A percentile compares a stretch with the other conserved stretches of the same genome.
These are phyloP conservation scores for Drosophila obscura DNA, from an alignment of 1,140 invertebrate genomes.

Conservation along the genomic window DNA sequence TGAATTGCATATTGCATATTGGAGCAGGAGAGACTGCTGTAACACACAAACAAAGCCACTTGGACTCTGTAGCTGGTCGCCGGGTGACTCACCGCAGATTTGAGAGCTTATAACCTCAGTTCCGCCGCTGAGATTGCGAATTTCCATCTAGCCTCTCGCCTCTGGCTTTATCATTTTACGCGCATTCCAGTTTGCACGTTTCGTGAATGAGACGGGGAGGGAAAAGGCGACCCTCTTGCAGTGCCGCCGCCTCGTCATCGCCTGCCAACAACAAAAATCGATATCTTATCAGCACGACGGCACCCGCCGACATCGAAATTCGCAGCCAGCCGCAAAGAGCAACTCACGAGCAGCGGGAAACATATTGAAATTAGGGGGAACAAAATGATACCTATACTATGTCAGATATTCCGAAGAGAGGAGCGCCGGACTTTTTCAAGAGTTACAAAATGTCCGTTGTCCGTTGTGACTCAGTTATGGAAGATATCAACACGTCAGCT, in stretches of 20 bases:
- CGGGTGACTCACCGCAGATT: conserved; percentile 55
- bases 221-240: conserved; percentile 1
- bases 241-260: not conserved
- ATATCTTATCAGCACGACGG: conserved; percentile 64
- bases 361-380: not conserved
- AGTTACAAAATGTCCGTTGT: not conserved
- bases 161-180: conserved; percentile 23
- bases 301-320: no score
- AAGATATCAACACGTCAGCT: conserved; percentile 26
- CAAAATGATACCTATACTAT: no score
- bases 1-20: conserved; percentile 35
- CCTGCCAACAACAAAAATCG: conserved; percentile 48
- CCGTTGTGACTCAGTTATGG: conserved; percentile 16
- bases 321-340: not conserved
- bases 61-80: not conserved
- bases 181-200: conserved; percentile 27
- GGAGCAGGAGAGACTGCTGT: not conserved
- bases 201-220: conserved; percentile 8
- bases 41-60: no score
- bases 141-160: conserved; percentile 3
- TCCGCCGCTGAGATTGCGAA: conserved; percentile 17
- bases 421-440: not conserved
- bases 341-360: not conserved
- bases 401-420: no score
- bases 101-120: conserved; percentile 11